phyloP scores from a whole-genome alignment of 2,113 vertebrate species.

The Oceanodroma tethys region DNA sequence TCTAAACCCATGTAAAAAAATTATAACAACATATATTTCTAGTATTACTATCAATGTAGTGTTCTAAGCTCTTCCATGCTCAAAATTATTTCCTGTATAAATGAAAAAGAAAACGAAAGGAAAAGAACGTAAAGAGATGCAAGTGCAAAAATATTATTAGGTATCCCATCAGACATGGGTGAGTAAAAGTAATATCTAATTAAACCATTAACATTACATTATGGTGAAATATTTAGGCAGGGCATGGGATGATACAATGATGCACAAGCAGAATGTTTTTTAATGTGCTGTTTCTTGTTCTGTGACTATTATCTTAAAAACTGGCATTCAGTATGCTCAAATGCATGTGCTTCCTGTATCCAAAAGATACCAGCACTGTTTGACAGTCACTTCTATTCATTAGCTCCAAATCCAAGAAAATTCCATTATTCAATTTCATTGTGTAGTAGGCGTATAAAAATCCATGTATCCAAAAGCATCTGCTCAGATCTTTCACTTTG shows the following conservation, averaged over 20 bases:
- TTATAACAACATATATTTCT: neutral
- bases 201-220: neutral
- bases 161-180: neutral
- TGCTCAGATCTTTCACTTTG: neutral
- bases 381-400: neutral
- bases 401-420: neutral
- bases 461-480: neutral
- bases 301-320: neutral
- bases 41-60: neutral
- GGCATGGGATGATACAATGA: neutral
- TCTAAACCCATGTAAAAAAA: neutral
- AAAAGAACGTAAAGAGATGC: neutral
- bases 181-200: neutral
- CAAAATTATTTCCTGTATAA: neutral
- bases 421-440: neutral
- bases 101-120: neutral
- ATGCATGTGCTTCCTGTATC: neutral
- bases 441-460: neutral
- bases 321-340: neutral
- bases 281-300: neutral
- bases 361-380: neutral
- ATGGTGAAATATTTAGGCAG: neutral
- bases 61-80: neutral
- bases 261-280: neutral
- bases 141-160: neutral